Base-by-base conservation (phyloP, 2,113 vertebrate species). In the Lichenostomus cassidix region DNA sequence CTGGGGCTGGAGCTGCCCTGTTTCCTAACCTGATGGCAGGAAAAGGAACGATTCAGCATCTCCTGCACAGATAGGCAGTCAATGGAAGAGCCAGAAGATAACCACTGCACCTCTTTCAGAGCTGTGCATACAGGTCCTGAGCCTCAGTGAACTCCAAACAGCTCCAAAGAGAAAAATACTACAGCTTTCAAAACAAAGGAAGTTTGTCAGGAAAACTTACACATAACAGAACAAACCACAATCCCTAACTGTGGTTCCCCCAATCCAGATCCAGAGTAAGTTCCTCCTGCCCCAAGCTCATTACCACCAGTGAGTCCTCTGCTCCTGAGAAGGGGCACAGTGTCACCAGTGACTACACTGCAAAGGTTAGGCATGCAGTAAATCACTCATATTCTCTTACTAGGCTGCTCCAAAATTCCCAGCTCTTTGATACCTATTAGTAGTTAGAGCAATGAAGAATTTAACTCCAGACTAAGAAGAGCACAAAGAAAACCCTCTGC, bases 111-210 rank as follows among this genome's bases (percentile, higher is more conserved):
- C 39, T 63, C 20, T 82, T 64, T 9, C 28, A 59, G 69, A 77
- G 22, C 35, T 25, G 12, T 15, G 31, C 35, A 28, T 0, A 0
- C 1, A 0, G 15, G 15, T 10, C 60, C 52, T 46, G 33, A 28
- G 25, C 44, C n/a, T 29, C 49, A 56, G 13, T 5, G 27, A 53
- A 31, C 63, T 49, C n/a, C 62, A 52, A 31, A 2, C 25, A 60
- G 7, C 12, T 20, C 41, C 55, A 19, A 58, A 63, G 24, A 63
- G 10, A 28, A 73, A 81, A 62, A n/a, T 9, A 3, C 33, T 60
- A 33, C 37, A 70, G 8, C 17, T 63, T 59, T 25, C 58, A 73
- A 80, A 81, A 63, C 15, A 59, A 55, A 76, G 47, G 37, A 23
- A 37, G 11, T 21, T 87, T 41, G 6, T 37, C 68, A 53, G 33